Base-by-base conservation (phyloP, 2,888 invertebrate genomes). In the Mesorhabditis spiculigera region DNA sequence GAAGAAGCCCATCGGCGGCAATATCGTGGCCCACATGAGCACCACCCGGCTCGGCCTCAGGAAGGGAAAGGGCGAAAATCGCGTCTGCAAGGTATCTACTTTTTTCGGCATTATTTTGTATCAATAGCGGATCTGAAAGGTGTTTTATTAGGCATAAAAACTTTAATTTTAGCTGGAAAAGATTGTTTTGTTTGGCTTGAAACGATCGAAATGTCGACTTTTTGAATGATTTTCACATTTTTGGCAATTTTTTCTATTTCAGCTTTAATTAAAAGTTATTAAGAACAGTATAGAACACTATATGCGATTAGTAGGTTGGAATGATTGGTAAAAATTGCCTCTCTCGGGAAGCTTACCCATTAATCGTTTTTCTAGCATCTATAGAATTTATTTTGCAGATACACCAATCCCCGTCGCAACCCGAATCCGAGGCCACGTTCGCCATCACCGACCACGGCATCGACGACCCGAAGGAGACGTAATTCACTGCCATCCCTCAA, bases 341-440 rank as follows among this genome's bases (percentile, higher is more conserved):
- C n/a, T 43, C 41, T 61, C 69, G 43, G 13, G 50, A 58, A 63
- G 45, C 43, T 5, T n/a, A n/a, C n/a, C n/a, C n/a, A n/a, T n/a
- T n/a, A n/a, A n/a, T n/a, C n/a, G n/a, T n/a, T n/a, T n/a, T n/a
- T n/a, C n/a, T n/a, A n/a, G n/a, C n/a, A n/a, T n/a, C n/a, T n/a
- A n/a, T n/a, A n/a, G n/a, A n/a, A n/a, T n/a, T n/a, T n/a, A n/a
- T 13, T 10, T 50, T 50, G 6, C 50, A 50, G 50, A 13, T 50
- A 50, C 50, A 50, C 13, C 50, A 50, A 13, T 50, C 50, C 50
- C 50, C 50, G 50, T 50, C 50, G 50, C 87, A 99, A 64, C 97
- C 98, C 0, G 98, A 99, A 87, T 92, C 94, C 0, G 98, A 99
- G 88, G 96, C 97, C 3, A 94, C 93, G 91, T 98, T 98, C 88